These are phyloP conservation scores for Struthidea cinerea DNA, from an alignment of 2,113 vertebrate genomes.

Conservation along the genomic window DNA sequence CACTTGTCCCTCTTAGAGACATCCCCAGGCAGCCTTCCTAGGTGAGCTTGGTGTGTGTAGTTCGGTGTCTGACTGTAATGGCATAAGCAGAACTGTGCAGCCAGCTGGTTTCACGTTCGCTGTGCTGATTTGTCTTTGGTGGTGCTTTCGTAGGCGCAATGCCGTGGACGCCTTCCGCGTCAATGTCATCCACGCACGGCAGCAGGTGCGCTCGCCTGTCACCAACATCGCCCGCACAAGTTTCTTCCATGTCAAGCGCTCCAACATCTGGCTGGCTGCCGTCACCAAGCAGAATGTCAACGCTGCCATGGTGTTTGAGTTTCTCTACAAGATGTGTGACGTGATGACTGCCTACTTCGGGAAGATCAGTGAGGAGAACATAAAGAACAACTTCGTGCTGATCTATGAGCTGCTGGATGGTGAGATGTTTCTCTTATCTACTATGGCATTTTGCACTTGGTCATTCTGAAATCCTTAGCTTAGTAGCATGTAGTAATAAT, in stretches of 20 bases:
- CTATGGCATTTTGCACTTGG: background rate
- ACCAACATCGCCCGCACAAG: constrained; percentile 98
- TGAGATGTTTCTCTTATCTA: constrained; percentile 55
- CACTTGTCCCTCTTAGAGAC: background rate
- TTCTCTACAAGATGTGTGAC: constrained; percentile 99
- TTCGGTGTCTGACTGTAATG: background rate
- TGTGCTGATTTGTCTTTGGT: background rate
- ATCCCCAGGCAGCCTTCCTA: background rate
- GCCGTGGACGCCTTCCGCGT: constrained; percentile 98
- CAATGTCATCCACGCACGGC: constrained; percentile 97
- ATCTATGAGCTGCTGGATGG: constrained; percentile 98
- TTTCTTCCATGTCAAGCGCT: constrained; percentile 98
- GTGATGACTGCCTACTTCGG: constrained; percentile 99
- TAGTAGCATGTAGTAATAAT: background rate
- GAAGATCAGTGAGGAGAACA: constrained; percentile 99
- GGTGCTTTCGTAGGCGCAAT: constrained; percentile 80
- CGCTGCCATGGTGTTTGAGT: constrained; percentile 98
- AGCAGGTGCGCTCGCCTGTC: constrained; percentile 97
- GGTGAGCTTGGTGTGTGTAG: background rate
- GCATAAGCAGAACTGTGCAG: background rate
- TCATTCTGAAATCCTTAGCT: background rate
- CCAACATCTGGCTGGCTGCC: constrained; percentile 99
- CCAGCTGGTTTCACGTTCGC: rapidly evolving
- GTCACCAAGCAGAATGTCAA: constrained; percentile 99
- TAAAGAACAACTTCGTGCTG: constrained; percentile 99